These are phyloP conservation scores for Triplophysa tibetana DNA, from an alignment of 2,113 vertebrate genomes.

Conservation along the genomic window DNA sequence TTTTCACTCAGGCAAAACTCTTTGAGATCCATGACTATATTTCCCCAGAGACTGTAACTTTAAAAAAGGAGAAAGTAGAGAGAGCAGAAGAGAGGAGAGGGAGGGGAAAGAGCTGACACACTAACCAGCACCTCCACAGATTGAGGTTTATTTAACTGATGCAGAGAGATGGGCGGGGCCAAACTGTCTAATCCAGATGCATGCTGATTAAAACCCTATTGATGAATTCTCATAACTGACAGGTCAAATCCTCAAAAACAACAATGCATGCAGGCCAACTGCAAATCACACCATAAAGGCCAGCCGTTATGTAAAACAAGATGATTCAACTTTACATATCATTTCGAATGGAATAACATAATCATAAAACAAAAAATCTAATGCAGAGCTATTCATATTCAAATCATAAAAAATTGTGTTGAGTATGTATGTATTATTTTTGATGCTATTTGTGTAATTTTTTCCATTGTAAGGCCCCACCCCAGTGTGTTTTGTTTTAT, in stretches of 20 bases:
- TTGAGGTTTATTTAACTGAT: constrained; percentile 55
- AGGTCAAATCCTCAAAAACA: constrained; percentile 49
- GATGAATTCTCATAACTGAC: constrained; percentile 44
- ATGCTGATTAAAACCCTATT: constrained; percentile 46
- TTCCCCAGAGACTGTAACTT: not conserved
- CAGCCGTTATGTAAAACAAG: not conserved
- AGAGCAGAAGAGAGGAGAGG: not conserved
- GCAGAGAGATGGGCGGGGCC: constrained; percentile 51
- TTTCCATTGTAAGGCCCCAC: not conserved
- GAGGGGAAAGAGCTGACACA: constrained; percentile 33
- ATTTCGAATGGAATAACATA: not conserved
- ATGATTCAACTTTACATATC: no score
- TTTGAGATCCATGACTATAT: constrained; percentile 57
- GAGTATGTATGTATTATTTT: not conserved
- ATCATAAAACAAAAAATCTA: no score
- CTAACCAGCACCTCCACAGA: constrained; percentile 10
- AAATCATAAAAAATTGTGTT: no score
- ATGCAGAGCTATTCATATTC: no score
- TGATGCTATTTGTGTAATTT: not conserved
- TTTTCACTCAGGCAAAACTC: constrained; percentile 57
- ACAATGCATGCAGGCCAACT: constrained; percentile 1
- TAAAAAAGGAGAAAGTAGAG: not conserved
- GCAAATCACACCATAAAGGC: not conserved
- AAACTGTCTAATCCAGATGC: constrained; percentile 58
- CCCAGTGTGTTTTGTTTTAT: constrained; percentile 42